These are phyloP conservation scores for Neoseiulus cucumeris DNA, from an alignment of 1,140 invertebrate genomes.

Conservation along the genomic window DNA sequence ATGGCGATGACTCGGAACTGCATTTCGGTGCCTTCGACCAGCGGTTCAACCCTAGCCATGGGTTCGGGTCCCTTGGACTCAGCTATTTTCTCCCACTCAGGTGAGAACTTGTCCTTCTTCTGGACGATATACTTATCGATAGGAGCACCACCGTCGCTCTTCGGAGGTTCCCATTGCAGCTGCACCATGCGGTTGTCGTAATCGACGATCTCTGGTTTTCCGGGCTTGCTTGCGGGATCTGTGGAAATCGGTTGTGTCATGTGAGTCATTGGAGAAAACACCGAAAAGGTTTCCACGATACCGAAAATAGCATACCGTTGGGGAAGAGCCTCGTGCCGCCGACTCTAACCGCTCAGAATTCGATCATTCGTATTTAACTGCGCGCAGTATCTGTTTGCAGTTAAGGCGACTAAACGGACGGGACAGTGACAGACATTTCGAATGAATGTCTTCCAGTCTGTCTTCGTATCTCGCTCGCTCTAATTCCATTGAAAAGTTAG, in stretches of 20 bases:
- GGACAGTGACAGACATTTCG: no score
- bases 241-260: background rate
- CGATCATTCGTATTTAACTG: no score
- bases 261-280: no score
- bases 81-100: conserved; percentile 53
- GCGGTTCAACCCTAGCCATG: conserved; percentile 54
- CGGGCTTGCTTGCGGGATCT: conserved; percentile 65
- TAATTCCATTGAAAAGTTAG: no score
- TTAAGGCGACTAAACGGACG: no score
- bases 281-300: no score
- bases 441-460: no score
- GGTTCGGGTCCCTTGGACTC: conserved; percentile 57
- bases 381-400: no score
- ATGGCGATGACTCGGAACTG: conserved; percentile 86
- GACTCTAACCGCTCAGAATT: no score
- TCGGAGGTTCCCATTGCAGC: conserved; percentile 81
- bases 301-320: no score
- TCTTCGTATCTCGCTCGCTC: no score
- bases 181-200: conserved; percentile 82
- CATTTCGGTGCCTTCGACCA: conserved; percentile 78
- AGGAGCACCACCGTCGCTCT: conserved; percentile 74
- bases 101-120: conserved; percentile 66
- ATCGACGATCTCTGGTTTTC: conserved; percentile 68
- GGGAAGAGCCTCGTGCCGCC: no score
- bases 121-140: conserved; percentile 94